Evolutionary conservation across 1,140 invertebrate species (phyloP).

Genomic region (Steinernema feltiae): DNA sequence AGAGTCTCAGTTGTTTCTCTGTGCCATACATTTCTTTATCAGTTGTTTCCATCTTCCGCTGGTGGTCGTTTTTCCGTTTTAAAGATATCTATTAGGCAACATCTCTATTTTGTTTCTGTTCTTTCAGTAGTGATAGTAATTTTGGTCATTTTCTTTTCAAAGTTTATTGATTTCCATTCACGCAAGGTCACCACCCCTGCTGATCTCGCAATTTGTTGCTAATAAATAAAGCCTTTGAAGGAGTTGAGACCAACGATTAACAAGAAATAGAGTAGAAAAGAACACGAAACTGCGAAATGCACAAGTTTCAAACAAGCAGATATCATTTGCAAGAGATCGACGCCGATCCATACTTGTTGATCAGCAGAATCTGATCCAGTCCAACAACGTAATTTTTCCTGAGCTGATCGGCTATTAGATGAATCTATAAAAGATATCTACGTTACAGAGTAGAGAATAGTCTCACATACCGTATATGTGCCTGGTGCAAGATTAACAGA

Average conservation of each 20-base stretch:
- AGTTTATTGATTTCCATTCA: not conserved
- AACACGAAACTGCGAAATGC: too few relatives aligned
- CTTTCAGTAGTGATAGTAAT: not conserved
- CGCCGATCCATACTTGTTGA: constrained; percentile 29
- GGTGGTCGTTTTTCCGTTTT: not conserved
- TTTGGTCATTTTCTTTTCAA: not conserved
- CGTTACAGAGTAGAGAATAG: too few relatives aligned
- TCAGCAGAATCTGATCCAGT: constrained; percentile 34
- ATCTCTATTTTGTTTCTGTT: not conserved
- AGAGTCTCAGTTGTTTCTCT: not conserved
- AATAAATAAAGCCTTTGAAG: not conserved
- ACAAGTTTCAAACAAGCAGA: not conserved
- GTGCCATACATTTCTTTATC: not conserved
- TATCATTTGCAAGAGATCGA: constrained; percentile 21
- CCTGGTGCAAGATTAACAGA: constrained; percentile 21
- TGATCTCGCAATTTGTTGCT: constrained; percentile 9
- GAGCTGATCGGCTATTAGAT: constrained; percentile 36
- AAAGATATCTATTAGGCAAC: too few relatives aligned
- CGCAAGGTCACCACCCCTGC: not conserved
- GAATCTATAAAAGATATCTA: constrained; percentile 24
- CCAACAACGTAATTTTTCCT: constrained; percentile 39
- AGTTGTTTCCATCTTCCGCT: not conserved
- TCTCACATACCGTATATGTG: constrained; percentile 23
- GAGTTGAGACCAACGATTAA: not conserved
- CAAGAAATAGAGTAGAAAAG: too few relatives aligned